A percentile compares a stretch with the other conserved stretches of the same genome.
Conservation (phyloP, 1,140 invertebrate genomes). For the Lepidurus couesii region DNA sequence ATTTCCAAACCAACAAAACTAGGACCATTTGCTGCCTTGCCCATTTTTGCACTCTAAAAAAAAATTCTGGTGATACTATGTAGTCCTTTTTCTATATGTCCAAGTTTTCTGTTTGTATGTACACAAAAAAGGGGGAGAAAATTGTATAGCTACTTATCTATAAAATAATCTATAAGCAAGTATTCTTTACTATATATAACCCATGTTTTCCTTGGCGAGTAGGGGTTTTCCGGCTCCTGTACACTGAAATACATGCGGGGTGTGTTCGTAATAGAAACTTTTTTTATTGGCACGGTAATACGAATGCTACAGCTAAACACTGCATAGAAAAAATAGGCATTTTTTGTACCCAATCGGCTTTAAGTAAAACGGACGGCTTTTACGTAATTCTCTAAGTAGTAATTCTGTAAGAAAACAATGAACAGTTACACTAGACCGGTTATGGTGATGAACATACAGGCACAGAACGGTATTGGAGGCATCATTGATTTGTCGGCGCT, state of each 20-base stretch:
- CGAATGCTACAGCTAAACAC: not conserved
- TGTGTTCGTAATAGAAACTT: not conserved
- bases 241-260: not conserved
- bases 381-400: not conserved
- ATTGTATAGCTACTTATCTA: constrained; percentile 22
- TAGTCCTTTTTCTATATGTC: constrained; percentile 19
- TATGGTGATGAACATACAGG: not conserved
- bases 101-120: not conserved
- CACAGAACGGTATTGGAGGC: not conserved
- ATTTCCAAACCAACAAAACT: not conserved
- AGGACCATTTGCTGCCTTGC: constrained; percentile 17
- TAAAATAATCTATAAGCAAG: not conserved
- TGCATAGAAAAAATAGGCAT: not conserved
- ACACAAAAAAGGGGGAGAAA: not conserved
- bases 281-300: constrained; percentile 6
- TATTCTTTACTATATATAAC: constrained; percentile 11
- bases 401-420: too few species aligned
- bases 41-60: constrained; percentile 9
- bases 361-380: not conserved
- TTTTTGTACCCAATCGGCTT: not conserved
- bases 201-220: not conserved
- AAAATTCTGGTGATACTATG: constrained; percentile 16
- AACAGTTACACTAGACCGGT: not conserved
- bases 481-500: constrained; percentile 48
- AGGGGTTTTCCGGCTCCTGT: not conserved